Evolutionary conservation across 1,140 invertebrate genomes (phyloP).

Genomic region (Atopsyche davidsoni): DNA sequence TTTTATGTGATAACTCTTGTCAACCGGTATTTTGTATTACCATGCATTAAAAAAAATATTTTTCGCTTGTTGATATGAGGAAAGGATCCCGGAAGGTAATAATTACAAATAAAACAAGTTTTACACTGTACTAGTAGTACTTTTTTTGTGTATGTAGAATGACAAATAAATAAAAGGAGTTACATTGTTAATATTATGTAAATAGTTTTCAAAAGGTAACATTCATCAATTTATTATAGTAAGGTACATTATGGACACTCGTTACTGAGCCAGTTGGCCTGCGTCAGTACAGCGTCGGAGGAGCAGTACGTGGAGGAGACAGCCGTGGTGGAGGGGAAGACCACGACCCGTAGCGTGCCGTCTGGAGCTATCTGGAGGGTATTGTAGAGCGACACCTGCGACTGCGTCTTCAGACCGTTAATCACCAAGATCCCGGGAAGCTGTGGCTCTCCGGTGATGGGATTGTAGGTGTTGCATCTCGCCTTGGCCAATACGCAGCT

Average conservation of each 20-base stretch:
- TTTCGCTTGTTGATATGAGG: too few relatives aligned
- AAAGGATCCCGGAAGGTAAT: too few relatives aligned
- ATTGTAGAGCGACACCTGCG: conserved; percentile 38
- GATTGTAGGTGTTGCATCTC: conserved; percentile 49
- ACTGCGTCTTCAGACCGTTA: conserved; percentile 30
- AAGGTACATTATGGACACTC: conserved; percentile 20
- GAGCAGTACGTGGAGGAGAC: conserved; percentile 35
- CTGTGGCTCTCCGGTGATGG: conserved; percentile 53
- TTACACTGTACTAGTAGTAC: too few relatives aligned
- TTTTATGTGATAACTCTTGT: too few relatives aligned
- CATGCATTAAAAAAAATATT: too few relatives aligned
- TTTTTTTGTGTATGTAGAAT: too few relatives aligned
- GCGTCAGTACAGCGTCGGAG: conserved; percentile 31
- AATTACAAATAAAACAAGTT: too few relatives aligned
- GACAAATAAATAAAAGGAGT: neutral
- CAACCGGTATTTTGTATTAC: too few relatives aligned
- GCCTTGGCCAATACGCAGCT: conserved; percentile 51
- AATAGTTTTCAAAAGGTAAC: too few relatives aligned
- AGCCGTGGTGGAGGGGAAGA: conserved; percentile 39
- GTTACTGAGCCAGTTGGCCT: conserved; percentile 34
- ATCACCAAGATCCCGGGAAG: conserved; percentile 38
- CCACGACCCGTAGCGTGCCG: conserved; percentile 47
- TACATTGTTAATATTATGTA: neutral
- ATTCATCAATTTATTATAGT: neutral
- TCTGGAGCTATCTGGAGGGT: conserved; percentile 47